Conservation (phyloP, 2,888 invertebrate species). For the Heliconius hortense region DNA sequence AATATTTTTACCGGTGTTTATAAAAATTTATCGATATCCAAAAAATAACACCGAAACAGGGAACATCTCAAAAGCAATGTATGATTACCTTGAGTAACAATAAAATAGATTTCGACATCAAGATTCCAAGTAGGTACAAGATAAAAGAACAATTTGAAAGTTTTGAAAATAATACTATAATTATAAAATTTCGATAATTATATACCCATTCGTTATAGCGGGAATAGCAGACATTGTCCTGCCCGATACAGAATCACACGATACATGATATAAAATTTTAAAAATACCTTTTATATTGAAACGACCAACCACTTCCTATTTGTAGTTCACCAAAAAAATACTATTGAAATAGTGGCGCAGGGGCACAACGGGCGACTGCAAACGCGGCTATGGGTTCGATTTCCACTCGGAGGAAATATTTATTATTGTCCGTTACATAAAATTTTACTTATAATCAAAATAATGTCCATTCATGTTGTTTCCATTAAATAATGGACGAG, state of each 20-base stretch:
- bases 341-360: too few relatives aligned
- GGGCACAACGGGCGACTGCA: too few relatives aligned
- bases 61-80: background rate
- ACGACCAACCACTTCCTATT: background rate
- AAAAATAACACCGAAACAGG: conserved; percentile 32
- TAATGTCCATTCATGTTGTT: too few relatives aligned
- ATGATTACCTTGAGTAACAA: background rate
- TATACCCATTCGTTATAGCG: background rate
- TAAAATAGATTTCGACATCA: background rate
- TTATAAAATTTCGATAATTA: background rate
- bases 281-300: background rate
- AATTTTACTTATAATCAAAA: too few relatives aligned
- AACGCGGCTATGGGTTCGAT: too few relatives aligned
- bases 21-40: conserved; percentile 66
- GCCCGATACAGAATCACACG: background rate
- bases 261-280: background rate
- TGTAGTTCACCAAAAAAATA: background rate
- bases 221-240: background rate
- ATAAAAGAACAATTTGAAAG: background rate
- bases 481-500: too few relatives aligned
- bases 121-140: background rate
- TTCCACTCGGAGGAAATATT: too few relatives aligned
- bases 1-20: conserved; percentile 64
- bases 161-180: background rate
- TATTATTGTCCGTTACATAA: too few relatives aligned